phyloP scores from a whole-genome alignment of 1,140 invertebrate genomes.

The Sinella curviseta region DNA sequence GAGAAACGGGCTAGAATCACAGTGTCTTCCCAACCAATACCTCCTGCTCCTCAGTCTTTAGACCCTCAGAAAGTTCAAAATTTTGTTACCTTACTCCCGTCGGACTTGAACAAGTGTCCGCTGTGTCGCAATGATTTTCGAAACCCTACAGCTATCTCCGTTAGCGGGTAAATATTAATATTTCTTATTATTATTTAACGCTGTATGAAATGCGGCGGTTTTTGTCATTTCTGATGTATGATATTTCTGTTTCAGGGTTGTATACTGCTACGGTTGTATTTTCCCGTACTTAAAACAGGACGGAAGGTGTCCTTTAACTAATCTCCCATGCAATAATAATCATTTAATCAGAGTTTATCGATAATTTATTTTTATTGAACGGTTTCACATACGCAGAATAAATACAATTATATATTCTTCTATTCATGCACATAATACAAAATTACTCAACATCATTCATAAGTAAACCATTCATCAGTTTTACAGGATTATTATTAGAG shows the following conservation, averaged over 20 bases:
- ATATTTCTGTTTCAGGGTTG: too few relatives aligned
- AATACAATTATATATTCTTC: too few relatives aligned
- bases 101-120: slow-evolving; percentile 35
- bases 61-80: neutral
- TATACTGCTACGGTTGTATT: slow-evolving; percentile 40
- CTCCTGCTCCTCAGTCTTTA: slow-evolving; percentile 20
- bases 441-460: too few relatives aligned
- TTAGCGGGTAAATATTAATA: slow-evolving; percentile 31
- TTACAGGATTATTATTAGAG: too few relatives aligned
- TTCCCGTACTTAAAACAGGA: slow-evolving; percentile 27
- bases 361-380: neutral
- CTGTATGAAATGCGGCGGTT: too few relatives aligned
- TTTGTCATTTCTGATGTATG: too few relatives aligned
- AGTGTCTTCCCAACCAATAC: slow-evolving; percentile 30
- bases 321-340: slow-evolving; percentile 19
- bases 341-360: slow-evolving; percentile 36
- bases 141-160: slow-evolving; percentile 39
- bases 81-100: neutral
- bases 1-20: neutral
- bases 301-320: slow-evolving; percentile 33
- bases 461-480: too few relatives aligned
- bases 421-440: too few relatives aligned
- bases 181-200: too few relatives aligned
- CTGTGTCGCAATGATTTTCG: slow-evolving; percentile 28
- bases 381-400: neutral